phyloP scores from a whole-genome alignment of 2,888 invertebrate genomes.

The Eilema sororculum region DNA sequence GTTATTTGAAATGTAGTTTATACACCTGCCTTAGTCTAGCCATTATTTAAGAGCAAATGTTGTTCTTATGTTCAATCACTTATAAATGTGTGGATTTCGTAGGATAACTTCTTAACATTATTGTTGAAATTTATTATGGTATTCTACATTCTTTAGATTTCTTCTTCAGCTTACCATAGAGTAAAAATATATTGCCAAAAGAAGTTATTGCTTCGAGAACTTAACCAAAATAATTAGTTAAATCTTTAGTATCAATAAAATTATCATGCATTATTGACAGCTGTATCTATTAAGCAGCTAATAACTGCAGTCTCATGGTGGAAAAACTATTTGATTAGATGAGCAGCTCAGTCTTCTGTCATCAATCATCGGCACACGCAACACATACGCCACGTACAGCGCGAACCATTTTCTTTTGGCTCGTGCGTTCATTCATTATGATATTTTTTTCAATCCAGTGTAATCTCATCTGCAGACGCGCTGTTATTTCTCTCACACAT shows the following conservation, averaged over 20 bases:
- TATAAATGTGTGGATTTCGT: not conserved
- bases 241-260: not conserved
- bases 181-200: too few relatives aligned
- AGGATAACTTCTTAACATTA: not conserved
- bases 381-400: not conserved
- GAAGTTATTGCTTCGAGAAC: too few relatives aligned
- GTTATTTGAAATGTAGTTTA: not conserved
- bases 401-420: not conserved
- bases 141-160: not conserved
- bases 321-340: not conserved
- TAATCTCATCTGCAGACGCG: not conserved
- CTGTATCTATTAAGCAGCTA: not conserved
- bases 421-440: not conserved
- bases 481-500: slow-evolving; percentile 2
- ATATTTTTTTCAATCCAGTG: not conserved
- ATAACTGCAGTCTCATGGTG: not conserved
- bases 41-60: not conserved
- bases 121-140: not conserved
- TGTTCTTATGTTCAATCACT: not conserved
- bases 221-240: not conserved
- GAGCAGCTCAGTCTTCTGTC: not conserved
- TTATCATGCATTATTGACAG: too few relatives aligned
- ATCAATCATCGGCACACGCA: not conserved
- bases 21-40: not conserved
- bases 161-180: not conserved